Conservation (phyloP, 1,140 invertebrate genomes). For the Heliconius congener region DNA sequence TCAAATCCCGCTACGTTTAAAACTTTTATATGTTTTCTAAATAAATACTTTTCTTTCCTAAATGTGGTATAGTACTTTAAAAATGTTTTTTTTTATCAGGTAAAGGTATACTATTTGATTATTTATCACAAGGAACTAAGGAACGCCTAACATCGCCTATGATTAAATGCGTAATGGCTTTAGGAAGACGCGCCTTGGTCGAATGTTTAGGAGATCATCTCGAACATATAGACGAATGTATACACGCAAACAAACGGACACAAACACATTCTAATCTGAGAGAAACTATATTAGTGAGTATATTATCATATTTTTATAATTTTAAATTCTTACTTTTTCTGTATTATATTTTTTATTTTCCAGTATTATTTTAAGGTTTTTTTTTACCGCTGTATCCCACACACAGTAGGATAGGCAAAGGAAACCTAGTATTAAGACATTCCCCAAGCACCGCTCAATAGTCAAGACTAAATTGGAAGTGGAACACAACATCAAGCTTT, state of each 20-base stretch:
- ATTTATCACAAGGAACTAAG: constrained; percentile 71
- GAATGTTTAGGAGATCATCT: constrained; percentile 66
- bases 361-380: too few species aligned
- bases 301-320: background rate
- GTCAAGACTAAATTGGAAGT: too few species aligned
- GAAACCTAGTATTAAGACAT: too few species aligned
- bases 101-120: constrained; percentile 75
- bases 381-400: too few species aligned
- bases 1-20: too few species aligned
- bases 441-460: too few species aligned
- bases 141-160: constrained; percentile 73
- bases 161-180: constrained; percentile 73
- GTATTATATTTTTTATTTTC: too few species aligned
- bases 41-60: too few species aligned
- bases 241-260: constrained; percentile 49
- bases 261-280: constrained; percentile 53
- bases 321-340: background rate
- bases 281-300: constrained; percentile 68
- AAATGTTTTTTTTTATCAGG: constrained; percentile 46
- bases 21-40: too few species aligned
- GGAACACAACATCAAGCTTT: too few species aligned
- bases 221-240: constrained; percentile 62
- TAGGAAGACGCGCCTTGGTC: constrained; percentile 66
- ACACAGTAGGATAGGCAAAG: too few species aligned
- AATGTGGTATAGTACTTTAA: too few species aligned